Evolutionary conservation across 2,797 vertebrate genomes (phyloP).

Genomic region (Labroides dimidiatus): DNA sequence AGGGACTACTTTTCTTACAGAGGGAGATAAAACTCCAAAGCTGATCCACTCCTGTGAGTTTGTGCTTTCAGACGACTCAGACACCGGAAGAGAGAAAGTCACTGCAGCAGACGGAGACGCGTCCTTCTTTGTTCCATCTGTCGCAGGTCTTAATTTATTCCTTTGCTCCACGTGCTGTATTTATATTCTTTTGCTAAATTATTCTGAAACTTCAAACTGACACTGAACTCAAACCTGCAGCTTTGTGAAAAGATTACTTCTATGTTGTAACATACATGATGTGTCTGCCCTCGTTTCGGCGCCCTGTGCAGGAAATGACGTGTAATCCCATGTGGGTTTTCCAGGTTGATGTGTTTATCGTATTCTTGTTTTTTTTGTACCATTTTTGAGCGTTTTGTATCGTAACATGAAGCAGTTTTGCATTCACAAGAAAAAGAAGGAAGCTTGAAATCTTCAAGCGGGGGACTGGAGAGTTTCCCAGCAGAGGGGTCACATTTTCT

Average conservation of each 20-base stretch:
- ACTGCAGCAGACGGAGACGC: constrained; percentile 10
- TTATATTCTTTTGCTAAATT: constrained; percentile 79
- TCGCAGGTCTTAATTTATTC: constrained; percentile 68
- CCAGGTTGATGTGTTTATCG: constrained; percentile 58
- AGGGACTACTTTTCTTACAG: constrained; percentile 19
- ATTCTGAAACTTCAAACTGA: constrained; percentile 66
- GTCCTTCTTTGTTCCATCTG: constrained; percentile 21
- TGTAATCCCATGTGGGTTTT: constrained; percentile 55
- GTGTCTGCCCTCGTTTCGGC: constrained; percentile 48
- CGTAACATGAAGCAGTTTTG: constrained; percentile 28
- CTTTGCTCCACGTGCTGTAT: constrained; percentile 67
- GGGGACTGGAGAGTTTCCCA: constrained; percentile 13
- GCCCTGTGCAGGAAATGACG: constrained; percentile 24
- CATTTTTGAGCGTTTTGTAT: constrained; percentile 56
- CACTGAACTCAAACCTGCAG: constrained; percentile 50
- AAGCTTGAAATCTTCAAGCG: constrained; percentile 1
- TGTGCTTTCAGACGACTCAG: no score
- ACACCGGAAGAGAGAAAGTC: background rate
- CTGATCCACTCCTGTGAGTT: constrained; percentile 5
- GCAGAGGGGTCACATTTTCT: constrained; percentile 7
- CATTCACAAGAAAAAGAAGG: constrained; percentile 12
- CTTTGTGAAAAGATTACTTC: constrained; percentile 30
- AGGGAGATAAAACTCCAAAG: constrained; percentile 24
- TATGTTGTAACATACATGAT: constrained; percentile 65
- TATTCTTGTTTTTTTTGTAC: constrained; percentile 62